A percentile compares a stretch with the other conserved stretches of the same genome.
Evolutionary conservation across 23 tunicate genomes (phyloP).

Genomic region (Diplosoma virens): DNA sequence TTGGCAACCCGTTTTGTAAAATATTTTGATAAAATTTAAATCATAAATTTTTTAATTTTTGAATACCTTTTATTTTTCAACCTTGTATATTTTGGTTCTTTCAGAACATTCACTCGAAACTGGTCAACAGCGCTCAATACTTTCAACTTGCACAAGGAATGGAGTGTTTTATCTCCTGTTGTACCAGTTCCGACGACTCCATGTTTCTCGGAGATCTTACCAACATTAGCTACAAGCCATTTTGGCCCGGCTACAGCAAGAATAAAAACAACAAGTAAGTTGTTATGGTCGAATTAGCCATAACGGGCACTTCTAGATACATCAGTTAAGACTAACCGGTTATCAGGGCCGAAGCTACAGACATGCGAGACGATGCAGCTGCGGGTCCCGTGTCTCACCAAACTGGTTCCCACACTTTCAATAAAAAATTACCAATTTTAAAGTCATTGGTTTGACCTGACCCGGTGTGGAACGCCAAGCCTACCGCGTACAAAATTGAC

Average conservation of each 20-base stretch:
- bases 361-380: too few relatives aligned
- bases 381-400: too few relatives aligned
- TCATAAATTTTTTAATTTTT: too few relatives aligned
- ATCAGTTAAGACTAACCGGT: too few relatives aligned
- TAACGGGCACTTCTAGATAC: too few relatives aligned
- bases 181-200: constrained; percentile 81
- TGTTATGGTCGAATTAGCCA: background rate
- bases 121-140: constrained; percentile 79
- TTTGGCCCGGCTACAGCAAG: constrained; percentile 69
- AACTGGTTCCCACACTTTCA: too few relatives aligned
- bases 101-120: constrained; percentile 78
- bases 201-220: constrained; percentile 85
- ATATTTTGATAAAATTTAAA: background rate
- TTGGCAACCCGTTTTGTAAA: background rate
- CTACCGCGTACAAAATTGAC: too few relatives aligned
- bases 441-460: too few relatives aligned
- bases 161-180: constrained; percentile 89
- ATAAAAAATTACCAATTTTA: too few relatives aligned
- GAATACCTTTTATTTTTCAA: too few relatives aligned
- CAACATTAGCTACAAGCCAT: constrained; percentile 51
- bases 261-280: constrained; percentile 51
- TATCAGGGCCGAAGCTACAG: too few relatives aligned
- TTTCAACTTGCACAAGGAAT: constrained; percentile 77
- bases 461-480: too few relatives aligned
- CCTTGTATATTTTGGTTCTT: background rate